Base-by-base conservation (phyloP, 1,140 invertebrate species). In the Drosophila jambulina region DNA sequence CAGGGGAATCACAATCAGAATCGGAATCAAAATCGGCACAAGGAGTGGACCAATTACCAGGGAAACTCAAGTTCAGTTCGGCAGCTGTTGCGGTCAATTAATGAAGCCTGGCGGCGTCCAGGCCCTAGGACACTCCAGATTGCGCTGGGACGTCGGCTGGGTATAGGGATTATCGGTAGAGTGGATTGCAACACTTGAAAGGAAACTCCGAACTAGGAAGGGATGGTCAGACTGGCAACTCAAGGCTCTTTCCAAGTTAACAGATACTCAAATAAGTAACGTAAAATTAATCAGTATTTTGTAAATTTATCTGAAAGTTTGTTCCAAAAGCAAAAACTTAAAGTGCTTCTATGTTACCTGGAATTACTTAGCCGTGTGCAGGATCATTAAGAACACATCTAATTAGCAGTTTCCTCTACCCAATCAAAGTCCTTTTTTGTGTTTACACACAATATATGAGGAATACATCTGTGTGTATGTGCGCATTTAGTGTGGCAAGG, bases 11-110 rank as follows among this genome's bases (percentile, higher is more conserved):
- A 12, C 5, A 36, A 34, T 53, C 29, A 13, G 19, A 56, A 56
- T 56, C 23, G n/a, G 17, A 64, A 6, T 38, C 53, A 25, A 38
- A 56, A 56, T 56, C 21, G 40, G 53, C 62, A 61, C 43, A 38
- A 49, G 58, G 48, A 43, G 65, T 67, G 46, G 6, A 43, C 65
- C 65, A 69, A 69, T 69, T 69, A 67, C 65, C 61, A 36, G 34
- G 46, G 27, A 43, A 69, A 69, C 65, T 43, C 61, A 29, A 69
- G 23, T 53, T 43, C 36, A 69, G 13, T 34, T 40, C 19, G 71
- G 25, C 71, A 61, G 40, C 46, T 74, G 57, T 62, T 75, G 71
- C 34, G 71, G 46, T 74, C 69, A 74, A 74, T 74, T 74, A 62
- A 61, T 74, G 51, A 48, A 48, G 25, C 48, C 42, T 21, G 48